Percentiles rank a stretch among this genome's conserved stretches.
phyloP scores from a whole-genome alignment of 2,888 invertebrate genomes.

The Drosophila diplacantha region DNA sequence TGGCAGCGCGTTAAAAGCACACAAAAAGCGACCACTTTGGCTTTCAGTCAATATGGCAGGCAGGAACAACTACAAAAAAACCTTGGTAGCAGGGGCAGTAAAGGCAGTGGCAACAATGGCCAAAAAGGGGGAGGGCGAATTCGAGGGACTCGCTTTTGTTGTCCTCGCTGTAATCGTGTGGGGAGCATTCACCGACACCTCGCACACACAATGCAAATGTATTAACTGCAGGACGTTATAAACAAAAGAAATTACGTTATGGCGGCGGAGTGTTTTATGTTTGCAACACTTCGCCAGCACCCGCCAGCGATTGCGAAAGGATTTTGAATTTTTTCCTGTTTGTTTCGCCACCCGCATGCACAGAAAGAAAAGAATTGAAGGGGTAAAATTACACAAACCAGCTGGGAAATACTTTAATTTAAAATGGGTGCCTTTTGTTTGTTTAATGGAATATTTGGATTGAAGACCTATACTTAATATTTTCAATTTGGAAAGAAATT shows the following conservation, averaged over 20 bases:
- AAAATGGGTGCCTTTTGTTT: neutral
- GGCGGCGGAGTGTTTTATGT: conserved; percentile 64
- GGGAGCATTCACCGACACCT: conserved; percentile 29
- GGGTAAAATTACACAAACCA: neutral
- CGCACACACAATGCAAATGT: conserved; percentile 41
- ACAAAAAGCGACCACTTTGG: conserved; percentile 35
- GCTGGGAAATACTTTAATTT: neutral
- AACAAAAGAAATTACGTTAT: conserved; percentile 72
- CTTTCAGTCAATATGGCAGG: conserved; percentile 32
- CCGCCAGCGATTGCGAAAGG: conserved; percentile 42
- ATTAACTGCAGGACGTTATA: conserved; percentile 66
- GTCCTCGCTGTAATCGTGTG: conserved; percentile 13
- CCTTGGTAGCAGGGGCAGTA: conserved; percentile 22
- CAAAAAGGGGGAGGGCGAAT: neutral
- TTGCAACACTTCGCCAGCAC: conserved; percentile 56
- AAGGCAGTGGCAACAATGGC: conserved; percentile 24
- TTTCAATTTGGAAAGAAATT: too few species aligned
- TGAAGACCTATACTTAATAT: too few species aligned
- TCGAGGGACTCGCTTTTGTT: conserved; percentile 26
- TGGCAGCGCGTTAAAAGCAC: conserved; percentile 27
- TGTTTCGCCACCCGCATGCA: conserved; percentile 13
- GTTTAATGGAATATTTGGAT: neutral
- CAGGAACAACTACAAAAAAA: conserved; percentile 1
- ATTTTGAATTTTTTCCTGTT: conserved; percentile 19
- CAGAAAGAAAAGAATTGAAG: neutral